Conservation (phyloP, 2,888 invertebrate species). For the Rapana venosa region DNA sequence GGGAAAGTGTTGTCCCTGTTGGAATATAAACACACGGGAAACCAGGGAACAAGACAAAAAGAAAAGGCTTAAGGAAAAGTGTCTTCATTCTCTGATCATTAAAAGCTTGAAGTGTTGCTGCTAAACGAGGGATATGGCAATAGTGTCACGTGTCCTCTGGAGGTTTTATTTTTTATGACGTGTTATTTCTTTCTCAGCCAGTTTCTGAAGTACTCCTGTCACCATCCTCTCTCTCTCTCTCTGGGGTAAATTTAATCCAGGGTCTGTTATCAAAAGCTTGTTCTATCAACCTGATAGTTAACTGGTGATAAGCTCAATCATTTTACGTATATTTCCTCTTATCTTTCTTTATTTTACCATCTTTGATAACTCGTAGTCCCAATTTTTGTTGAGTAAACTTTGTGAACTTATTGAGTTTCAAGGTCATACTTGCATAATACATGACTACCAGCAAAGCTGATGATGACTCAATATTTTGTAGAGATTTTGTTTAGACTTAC, state of each 20-base stretch:
- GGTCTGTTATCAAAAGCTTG: neutral
- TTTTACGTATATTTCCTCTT: neutral
- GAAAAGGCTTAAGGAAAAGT: no score
- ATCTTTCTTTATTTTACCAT: neutral
- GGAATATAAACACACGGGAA: no score
- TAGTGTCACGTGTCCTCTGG: neutral
- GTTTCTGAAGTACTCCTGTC: neutral
- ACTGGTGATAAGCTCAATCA: neutral
- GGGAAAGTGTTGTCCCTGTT: conserved; percentile 1
- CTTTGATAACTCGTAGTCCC: neutral
- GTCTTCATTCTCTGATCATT: no score
- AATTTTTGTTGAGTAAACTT: neutral
- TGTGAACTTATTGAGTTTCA: neutral
- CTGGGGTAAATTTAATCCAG: neutral
- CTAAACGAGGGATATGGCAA: neutral
- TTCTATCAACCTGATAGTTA: neutral
- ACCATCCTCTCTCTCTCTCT: neutral
- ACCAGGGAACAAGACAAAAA: no score
- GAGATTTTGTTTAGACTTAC: neutral
- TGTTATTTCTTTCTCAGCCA: neutral
- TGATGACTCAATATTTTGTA: neutral
- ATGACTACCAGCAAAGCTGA: neutral
- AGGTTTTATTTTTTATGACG: neutral
- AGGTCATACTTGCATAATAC: neutral
- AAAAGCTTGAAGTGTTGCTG: neutral